A percentile compares a stretch with the other conserved stretches of the same genome.
These are phyloP conservation scores for Ennomos fuscantarius DNA, from an alignment of 2,888 invertebrate genomes.

Conservation along the genomic window DNA sequence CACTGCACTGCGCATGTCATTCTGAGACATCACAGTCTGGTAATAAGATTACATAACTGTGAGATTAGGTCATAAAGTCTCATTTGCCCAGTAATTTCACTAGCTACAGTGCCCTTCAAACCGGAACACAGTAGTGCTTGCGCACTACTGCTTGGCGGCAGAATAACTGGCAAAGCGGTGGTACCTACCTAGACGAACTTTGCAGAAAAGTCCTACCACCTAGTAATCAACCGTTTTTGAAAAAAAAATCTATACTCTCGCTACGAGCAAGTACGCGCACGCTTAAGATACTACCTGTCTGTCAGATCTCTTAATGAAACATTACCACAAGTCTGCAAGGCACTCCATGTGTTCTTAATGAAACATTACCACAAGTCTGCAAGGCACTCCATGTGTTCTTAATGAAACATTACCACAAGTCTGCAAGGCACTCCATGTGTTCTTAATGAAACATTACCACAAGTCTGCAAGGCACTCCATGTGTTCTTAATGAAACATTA, in stretches of 20 bases:
- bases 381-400: constrained; percentile 2
- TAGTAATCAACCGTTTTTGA: too few species aligned
- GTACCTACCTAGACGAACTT: too few species aligned
- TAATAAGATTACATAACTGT: too few species aligned
- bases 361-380: constrained; percentile 13
- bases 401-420: constrained; percentile 17
- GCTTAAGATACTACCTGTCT: constrained; percentile 1
- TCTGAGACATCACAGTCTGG: too few species aligned
- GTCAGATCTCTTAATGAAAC: constrained; percentile 23
- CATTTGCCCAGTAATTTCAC: too few species aligned
- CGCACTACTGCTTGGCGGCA: too few species aligned
- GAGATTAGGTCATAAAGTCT: too few species aligned
- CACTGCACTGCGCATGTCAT: too few species aligned
- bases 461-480: constrained; percentile 1
- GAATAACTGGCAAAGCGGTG: too few species aligned
- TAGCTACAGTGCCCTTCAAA: too few species aligned
- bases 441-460: constrained; percentile 16
- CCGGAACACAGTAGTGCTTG: too few species aligned
- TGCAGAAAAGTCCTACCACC: too few species aligned
- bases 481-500: constrained; percentile 16
- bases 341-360: constrained; percentile 9
- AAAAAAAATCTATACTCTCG: not conserved
- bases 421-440: constrained; percentile 1
- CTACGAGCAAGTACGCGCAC: not conserved
- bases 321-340: constrained; percentile 7